phyloP scores from a whole-genome alignment of 2,888 invertebrate species.

The Papilio demoleus region DNA sequence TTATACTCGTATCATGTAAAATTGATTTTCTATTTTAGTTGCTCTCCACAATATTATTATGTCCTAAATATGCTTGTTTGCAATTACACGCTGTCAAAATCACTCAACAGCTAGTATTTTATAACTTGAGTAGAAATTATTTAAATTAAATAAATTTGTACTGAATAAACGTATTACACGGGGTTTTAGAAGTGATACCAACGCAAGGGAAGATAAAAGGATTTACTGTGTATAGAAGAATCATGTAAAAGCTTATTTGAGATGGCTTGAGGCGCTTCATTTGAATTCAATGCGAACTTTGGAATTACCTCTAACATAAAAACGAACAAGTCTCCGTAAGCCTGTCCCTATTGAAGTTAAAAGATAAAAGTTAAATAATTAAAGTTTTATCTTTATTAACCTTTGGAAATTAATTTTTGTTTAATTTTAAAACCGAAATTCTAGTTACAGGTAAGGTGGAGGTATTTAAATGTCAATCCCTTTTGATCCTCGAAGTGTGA shows the following conservation, averaged over 20 bases:
- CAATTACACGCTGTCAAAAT: too few species aligned
- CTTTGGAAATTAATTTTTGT: conserved; percentile 14
- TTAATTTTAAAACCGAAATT: conserved; percentile 4
- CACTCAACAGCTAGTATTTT: too few species aligned
- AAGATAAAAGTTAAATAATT: conserved; percentile 4
- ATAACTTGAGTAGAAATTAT: too few species aligned
- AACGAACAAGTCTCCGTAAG: conserved; percentile 15
- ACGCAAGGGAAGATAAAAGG: conserved; percentile 4
- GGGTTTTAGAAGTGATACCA: background rate
- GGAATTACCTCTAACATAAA: conserved; percentile 13
- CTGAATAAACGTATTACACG: background rate
- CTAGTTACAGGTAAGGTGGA: background rate
- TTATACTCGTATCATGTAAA: too few species aligned
- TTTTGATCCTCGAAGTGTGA: conserved; percentile 14
- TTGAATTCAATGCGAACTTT: conserved; percentile 19
- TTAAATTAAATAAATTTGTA: background rate
- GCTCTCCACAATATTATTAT: too few species aligned
- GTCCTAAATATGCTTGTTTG: too few species aligned
- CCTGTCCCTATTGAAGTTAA: conserved; percentile 7
- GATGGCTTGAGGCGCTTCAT: conserved; percentile 15
- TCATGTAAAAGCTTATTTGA: conserved; percentile 19
- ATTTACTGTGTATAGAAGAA: conserved; percentile 8
- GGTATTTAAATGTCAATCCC: conserved; percentile 18
- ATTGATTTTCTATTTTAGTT: too few species aligned
- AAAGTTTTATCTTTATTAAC: background rate